Conservation (phyloP, 2,797 vertebrate genomes). For the Enteromius trimaculatus region DNA sequence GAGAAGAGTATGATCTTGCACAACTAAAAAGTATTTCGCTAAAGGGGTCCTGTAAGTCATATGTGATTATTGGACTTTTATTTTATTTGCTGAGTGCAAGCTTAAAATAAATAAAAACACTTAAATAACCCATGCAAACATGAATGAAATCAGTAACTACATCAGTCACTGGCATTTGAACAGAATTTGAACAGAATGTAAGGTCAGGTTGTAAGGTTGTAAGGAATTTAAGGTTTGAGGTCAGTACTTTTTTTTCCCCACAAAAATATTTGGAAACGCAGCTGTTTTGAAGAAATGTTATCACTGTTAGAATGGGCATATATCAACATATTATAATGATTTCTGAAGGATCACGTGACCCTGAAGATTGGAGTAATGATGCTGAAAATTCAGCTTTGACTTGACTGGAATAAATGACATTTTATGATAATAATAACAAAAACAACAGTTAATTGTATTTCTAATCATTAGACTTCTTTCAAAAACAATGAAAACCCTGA, state of each 20-base stretch:
- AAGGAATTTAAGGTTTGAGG: too few species aligned
- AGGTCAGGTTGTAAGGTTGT: too few species aligned
- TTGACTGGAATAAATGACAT: not conserved
- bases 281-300: not conserved
- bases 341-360: not conserved
- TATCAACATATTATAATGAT: not conserved
- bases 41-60: not conserved
- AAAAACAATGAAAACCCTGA: conserved; percentile 1
- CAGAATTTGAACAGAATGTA: too few species aligned
- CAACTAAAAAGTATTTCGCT: not conserved
- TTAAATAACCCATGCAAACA: not conserved
- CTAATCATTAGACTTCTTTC: not conserved
- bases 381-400: not conserved
- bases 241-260: not conserved
- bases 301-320: not conserved
- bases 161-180: not conserved
- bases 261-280: not conserved
- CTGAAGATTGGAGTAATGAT: not conserved
- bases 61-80: not conserved
- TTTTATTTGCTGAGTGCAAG: not conserved
- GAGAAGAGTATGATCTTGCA: not conserved
- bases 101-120: not conserved
- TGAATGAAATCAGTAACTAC: not conserved
- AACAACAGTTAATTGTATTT: not conserved
- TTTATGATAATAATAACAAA: not conserved